Evolutionary conservation across 2,888 invertebrate genomes (phyloP), one percentile per base, ranked within the genome.

Genomic region (Polymixis lichenea): DNA sequence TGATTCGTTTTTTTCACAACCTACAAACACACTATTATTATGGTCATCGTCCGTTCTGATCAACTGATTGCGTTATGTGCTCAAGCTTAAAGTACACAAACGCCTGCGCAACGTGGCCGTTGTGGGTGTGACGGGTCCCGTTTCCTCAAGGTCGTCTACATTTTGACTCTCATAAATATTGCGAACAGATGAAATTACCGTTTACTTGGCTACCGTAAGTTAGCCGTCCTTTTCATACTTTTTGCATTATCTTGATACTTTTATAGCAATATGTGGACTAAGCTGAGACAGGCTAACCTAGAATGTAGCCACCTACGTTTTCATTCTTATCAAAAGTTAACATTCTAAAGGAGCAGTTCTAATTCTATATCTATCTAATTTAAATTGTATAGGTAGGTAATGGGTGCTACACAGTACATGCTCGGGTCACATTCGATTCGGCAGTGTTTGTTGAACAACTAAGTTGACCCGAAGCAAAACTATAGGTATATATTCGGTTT

Each of bases 71-170:
- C 78, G 84, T 75, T 67, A 85, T 38, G 38, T 58, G 68, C 32
- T 72, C 46, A 77, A 55, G 74, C 56, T 11, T 46, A 38, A 82
- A 73, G 78, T 66, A 77, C 73, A 87, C 62, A 76, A 28, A 55
- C 58, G 55, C 46, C 64, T 80, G 61, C 76, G 80, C 73, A 82
- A 88, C 53, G n/a, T n/a, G n/a, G n/a, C n/a, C n/a, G 25, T 4
- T 65, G 55, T 46, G 60, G 72, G 65, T 78, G 51, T 76, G 66
- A 53, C 75, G 46, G 55, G 82, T 80, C 68, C 72, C 76, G 74
- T 75, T 86, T 86, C 66, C 53, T 66, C 82, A 86, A 86, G 88
- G 86, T 84, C 77, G 78, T 28, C 72, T 25, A 77, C 79, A 66
- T 80, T 80, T 75, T 75, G 78, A 71, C 61, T 72, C 70, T 69